Percentiles rank a stretch among this genome's conserved stretches.
These are phyloP conservation scores for Anastatus disparis DNA, from an alignment of 1,140 invertebrate genomes.

Conservation along the genomic window DNA sequence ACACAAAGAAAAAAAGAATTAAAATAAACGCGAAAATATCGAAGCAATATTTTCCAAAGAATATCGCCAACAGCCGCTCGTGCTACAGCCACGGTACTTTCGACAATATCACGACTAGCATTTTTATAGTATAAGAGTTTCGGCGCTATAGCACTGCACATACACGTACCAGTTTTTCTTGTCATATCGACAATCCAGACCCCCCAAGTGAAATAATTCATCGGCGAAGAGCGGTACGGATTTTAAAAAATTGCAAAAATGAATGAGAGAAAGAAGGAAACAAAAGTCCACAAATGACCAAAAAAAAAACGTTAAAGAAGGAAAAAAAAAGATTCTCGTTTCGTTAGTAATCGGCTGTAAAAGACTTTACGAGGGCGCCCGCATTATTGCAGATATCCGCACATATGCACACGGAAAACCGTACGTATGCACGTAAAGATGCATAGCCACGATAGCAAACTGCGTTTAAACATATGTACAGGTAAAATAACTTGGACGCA, in stretches of 20 bases:
- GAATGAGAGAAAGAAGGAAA: neutral
- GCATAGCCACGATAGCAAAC: too few relatives aligned
- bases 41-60: constrained; percentile 12
- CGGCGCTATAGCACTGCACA: neutral
- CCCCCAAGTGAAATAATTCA: constrained; percentile 12
- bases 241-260: too few relatives aligned
- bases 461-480: too few relatives aligned
- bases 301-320: neutral
- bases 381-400: neutral
- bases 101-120: constrained; percentile 16
- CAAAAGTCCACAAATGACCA: neutral
- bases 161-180: neutral
- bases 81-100: neutral
- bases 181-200: constrained; percentile 14
- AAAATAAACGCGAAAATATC: neutral
- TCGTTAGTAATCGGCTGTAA: constrained; percentile 1
- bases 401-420: too few relatives aligned
- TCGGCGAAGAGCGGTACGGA: neutral
- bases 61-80: constrained; percentile 7
- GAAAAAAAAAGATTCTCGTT: neutral
- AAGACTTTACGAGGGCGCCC: neutral
- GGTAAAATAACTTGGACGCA: too few relatives aligned
- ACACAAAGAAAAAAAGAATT: neutral
- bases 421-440: too few relatives aligned
- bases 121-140: neutral